Percentiles rank a stretch among this genome's conserved stretches.
These are phyloP conservation scores for Nanger granti DNA, from an alignment of 2,113 vertebrate genomes.

Conservation along the genomic window DNA sequence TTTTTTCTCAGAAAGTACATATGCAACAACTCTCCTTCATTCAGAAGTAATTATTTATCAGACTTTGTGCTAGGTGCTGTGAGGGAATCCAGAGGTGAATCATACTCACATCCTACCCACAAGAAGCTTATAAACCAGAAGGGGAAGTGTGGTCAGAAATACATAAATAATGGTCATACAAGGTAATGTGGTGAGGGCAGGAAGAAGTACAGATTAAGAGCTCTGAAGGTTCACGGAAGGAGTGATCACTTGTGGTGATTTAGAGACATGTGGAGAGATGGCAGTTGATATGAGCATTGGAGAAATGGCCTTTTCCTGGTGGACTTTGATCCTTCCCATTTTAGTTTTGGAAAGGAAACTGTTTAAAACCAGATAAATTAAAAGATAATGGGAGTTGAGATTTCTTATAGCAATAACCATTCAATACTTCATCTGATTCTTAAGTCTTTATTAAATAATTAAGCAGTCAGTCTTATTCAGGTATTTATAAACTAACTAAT, in stretches of 20 bases:
- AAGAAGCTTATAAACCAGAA: not conserved
- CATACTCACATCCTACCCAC: not conserved
- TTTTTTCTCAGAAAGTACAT: constrained; percentile 3
- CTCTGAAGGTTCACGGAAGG: not conserved
- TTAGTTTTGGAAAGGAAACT: constrained; percentile 32
- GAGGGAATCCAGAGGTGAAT: constrained; percentile 14
- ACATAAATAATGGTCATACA: not conserved
- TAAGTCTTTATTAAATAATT: constrained; percentile 29
- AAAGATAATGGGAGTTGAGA: constrained; percentile 15
- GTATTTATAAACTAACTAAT: constrained; percentile 53
- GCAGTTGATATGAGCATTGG: not conserved
- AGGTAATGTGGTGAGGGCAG: not conserved
- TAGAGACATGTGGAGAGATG: not conserved
- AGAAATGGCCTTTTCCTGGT: constrained; percentile 11
- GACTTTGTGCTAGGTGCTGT: not conserved
- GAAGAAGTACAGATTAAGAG: not conserved
- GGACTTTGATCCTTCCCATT: constrained; percentile 11
- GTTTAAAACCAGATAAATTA: constrained; percentile 33
- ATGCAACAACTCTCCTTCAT: not conserved
- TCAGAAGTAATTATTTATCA: not conserved
- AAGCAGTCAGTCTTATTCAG: not conserved
- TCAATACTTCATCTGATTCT: not conserved
- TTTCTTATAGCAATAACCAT: not conserved
- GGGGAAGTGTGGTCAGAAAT: not conserved
- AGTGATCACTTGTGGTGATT: not conserved